Percentiles rank a stretch among this genome's conserved stretches.
phyloP scores from a whole-genome alignment of 2,113 vertebrate genomes.

The Ailuropoda melanoleuca region DNA sequence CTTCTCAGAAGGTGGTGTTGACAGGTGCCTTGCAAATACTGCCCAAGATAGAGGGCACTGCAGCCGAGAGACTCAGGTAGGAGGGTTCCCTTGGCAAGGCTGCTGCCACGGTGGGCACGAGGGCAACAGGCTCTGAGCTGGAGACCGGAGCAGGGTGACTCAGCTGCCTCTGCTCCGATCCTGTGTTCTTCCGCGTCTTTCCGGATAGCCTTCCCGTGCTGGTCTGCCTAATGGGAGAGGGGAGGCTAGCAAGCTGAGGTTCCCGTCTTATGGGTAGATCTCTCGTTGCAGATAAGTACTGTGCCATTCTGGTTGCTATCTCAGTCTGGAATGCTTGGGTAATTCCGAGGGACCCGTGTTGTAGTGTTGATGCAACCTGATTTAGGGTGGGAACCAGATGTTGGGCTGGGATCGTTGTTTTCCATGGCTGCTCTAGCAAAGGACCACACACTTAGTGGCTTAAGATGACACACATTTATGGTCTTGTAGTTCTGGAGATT shows the following conservation, averaged over 20 bases:
- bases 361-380: neutral
- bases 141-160: neutral
- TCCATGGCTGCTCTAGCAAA: neutral
- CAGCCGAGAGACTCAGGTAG: neutral
- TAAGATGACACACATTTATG: neutral
- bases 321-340: neutral
- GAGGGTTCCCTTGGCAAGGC: neutral
- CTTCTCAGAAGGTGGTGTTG: neutral
- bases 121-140: no score
- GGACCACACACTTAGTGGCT: neutral
- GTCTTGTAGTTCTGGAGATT: neutral
- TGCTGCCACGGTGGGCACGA: neutral
- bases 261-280: neutral
- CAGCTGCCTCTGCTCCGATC: neutral
- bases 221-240: neutral
- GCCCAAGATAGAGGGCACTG: neutral
- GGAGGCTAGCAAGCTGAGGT: neutral
- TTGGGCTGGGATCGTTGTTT: neutral
- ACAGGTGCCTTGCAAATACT: neutral
- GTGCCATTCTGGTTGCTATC: neutral
- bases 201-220: neutral
- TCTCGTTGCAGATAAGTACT: neutral
- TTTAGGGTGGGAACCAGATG: neutral
- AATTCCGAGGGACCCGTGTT: neutral
- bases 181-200: neutral